Base-by-base conservation (phyloP, 2,113 vertebrate genomes). In the Platichthys flesus region DNA sequence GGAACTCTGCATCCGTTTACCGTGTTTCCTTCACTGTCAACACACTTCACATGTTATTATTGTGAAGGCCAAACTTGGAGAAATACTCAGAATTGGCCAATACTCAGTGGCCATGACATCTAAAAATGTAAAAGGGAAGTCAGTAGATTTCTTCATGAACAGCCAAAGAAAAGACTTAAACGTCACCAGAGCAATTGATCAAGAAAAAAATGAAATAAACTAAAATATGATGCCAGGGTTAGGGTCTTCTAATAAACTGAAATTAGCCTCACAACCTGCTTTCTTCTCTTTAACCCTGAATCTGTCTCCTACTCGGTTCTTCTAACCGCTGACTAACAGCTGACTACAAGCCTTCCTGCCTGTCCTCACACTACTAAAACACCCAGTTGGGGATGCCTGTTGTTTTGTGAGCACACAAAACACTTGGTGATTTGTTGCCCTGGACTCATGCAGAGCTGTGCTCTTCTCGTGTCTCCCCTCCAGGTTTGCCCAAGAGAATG, bases 401-500 rank as follows among this genome's bases (percentile, higher is more conserved):
- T 65, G 54, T 20, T 23, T 64, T 84, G 73, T 37, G 37, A 78
- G 78, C 47, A 58, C 7, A 67, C 64, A 72, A 28, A 28, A 65
- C 57, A 67, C 49, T 3, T 64, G 67, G 59, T 79, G 5, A 59
- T 73, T 63, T 89, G 77, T 85, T 79, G 45, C 64, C 85, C 92
- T 91, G 85, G 95, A 96, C 96, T 98, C 92, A 98, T 95, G 91
- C 95, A 93, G 94, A 96, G 96, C 84, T 88, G 85, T 96, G 93
- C 95, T 99, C 88, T 95, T 93, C 96, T 96, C 96, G 86, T 98
- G 95, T 98, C 94, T 97, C 96, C 93, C 95, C 94, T 97, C 96
- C 95, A 99, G 98, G 98, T 98, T 96, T 99, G 92, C 97, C 98
- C 96, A 99, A 99, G 96, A 98, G 97, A 98, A 98, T 99, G 98